Percentiles rank a stretch among this genome's conserved stretches.
Conservation (phyloP, 2,797 vertebrate genomes). For the Centropyge bicolor region DNA sequence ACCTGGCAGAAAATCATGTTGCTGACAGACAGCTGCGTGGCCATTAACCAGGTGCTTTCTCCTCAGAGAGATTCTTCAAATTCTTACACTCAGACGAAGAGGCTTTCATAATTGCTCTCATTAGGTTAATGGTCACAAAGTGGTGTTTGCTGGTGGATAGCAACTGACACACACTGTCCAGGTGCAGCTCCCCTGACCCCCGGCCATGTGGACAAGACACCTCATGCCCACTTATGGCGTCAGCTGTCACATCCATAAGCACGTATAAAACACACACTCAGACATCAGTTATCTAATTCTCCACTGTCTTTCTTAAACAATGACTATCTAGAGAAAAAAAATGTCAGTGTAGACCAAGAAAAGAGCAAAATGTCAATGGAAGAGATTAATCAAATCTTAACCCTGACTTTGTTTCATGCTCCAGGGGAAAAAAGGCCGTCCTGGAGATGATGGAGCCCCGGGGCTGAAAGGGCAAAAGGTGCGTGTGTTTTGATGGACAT, state of each 20-base stretch:
- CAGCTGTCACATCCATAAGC: conserved; percentile 24
- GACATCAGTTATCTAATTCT: neutral
- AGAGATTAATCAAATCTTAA: neutral
- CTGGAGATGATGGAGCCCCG: conserved; percentile 88
- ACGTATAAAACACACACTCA: conserved; percentile 15
- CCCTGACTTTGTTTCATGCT: conserved; percentile 66
- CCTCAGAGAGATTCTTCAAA: conserved; percentile 75
- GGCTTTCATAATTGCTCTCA: conserved; percentile 74
- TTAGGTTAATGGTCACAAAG: conserved; percentile 76
- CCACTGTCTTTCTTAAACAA: conserved; percentile 24
- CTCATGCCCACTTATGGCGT: conserved; percentile 50
- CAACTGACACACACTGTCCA: conserved; percentile 67
- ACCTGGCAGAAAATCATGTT: conserved; percentile 36
- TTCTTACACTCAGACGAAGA: conserved; percentile 73
- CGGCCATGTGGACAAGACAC: conserved; percentile 65
- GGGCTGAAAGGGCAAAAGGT: conserved; percentile 93
- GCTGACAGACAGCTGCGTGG: conserved; percentile 69
- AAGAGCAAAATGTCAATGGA: conserved; percentile 24
- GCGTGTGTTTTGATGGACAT: conserved; percentile 45
- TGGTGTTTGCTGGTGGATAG: conserved; percentile 54
- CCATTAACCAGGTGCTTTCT: conserved; percentile 81
- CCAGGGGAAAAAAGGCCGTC: conserved; percentile 93
- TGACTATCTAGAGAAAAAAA: neutral
- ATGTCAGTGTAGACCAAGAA: conserved; percentile 4
- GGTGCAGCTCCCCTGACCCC: conserved; percentile 72